These are phyloP conservation scores for Limnephilus rhombicus DNA, from an alignment of 2,888 invertebrate species.

Conservation along the genomic window DNA sequence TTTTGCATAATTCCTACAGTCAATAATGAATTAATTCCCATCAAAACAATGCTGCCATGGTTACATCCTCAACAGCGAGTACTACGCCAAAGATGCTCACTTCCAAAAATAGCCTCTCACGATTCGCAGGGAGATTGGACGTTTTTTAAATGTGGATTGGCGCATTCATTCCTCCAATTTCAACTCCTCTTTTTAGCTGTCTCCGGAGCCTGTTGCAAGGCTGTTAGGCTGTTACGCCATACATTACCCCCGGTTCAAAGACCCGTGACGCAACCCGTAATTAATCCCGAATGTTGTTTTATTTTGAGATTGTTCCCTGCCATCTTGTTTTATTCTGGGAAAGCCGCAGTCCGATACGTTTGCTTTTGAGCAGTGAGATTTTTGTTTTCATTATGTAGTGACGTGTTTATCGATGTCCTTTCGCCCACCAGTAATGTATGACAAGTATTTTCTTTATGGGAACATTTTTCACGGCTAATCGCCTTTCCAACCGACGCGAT, in stretches of 20 bases:
- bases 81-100: neutral
- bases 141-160: neutral
- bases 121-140: neutral
- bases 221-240: neutral
- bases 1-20: no score
- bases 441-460: neutral
- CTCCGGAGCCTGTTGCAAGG: neutral
- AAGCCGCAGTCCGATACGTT: neutral
- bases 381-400: neutral
- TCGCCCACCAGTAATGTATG: neutral
- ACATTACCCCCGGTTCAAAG: neutral
- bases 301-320: neutral
- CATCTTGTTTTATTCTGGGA: neutral
- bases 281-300: neutral
- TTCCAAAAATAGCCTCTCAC: neutral
- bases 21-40: neutral
- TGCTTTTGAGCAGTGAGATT: neutral
- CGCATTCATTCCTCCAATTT: neutral
- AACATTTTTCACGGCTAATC: neutral
- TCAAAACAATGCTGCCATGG: neutral
- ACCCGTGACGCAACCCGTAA: slow-evolving; percentile 24
- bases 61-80: neutral
- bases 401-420: neutral
- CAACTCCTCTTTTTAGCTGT: neutral
- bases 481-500: neutral